Conservation (phyloP, 2,888 invertebrate species). For the Heliothis peltigera region DNA sequence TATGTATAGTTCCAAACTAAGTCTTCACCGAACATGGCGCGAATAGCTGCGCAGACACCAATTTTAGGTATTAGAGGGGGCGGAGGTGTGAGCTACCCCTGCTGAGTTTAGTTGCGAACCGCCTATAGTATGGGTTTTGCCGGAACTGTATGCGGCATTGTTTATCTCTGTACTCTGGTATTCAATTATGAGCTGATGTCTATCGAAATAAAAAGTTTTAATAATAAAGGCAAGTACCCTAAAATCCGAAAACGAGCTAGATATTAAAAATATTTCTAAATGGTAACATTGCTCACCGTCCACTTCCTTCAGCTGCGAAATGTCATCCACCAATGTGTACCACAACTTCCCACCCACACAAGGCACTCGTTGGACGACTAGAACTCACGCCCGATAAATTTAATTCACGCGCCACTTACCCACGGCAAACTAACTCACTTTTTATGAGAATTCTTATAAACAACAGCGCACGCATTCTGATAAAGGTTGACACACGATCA, state of each 20-base stretch:
- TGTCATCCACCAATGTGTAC: constrained; percentile 8
- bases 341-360: constrained; percentile 2
- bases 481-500: constrained; percentile 72
- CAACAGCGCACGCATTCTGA: constrained; percentile 66
- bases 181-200: background rate
- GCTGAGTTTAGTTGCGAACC: too few relatives aligned
- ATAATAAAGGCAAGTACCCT: background rate
- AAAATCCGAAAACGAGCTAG: background rate
- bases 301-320: constrained; percentile 10
- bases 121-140: too few relatives aligned
- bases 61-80: too few relatives aligned
- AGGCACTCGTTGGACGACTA: background rate
- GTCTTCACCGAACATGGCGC: too few relatives aligned
- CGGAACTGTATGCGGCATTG: too few relatives aligned
- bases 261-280: background rate
- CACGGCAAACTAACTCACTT: constrained; percentile 31
- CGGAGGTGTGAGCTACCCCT: too few relatives aligned
- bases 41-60: too few relatives aligned
- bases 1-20: too few relatives aligned
- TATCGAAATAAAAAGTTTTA: background rate
- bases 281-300: constrained; percentile 26
- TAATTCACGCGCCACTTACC: constrained; percentile 14
- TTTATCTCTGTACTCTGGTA: too few relatives aligned
- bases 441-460: constrained; percentile 63
- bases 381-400: constrained; percentile 1